phyloP scores from a whole-genome alignment of 2,113 vertebrate species.

The Eidolon helvum region DNA sequence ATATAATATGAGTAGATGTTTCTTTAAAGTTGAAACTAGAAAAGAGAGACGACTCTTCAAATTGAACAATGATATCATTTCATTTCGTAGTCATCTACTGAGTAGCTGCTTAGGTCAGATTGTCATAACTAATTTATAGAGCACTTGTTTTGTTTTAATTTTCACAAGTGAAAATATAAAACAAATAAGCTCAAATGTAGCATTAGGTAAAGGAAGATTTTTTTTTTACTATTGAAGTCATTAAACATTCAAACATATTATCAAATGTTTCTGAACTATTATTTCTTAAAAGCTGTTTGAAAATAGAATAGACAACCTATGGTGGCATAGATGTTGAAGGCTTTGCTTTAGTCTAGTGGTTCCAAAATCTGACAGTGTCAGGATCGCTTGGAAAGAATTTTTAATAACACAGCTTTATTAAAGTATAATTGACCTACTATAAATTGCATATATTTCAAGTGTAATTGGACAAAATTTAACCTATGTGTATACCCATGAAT shows the following conservation, averaged over 20 bases:
- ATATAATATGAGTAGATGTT: not conserved
- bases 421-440: not conserved
- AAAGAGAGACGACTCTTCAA: not conserved
- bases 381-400: not conserved
- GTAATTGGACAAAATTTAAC: not conserved
- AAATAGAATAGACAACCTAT: conserved; percentile 1
- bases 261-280: conserved; percentile 25
- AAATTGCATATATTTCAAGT: not conserved
- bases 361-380: conserved; percentile 32
- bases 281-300: conserved; percentile 45
- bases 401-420: not conserved
- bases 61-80: not conserved
- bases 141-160: conserved; percentile 33
- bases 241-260: not conserved
- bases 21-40: conserved; percentile 18
- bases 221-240: not conserved
- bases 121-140: not conserved
- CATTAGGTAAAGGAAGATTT: not conserved
- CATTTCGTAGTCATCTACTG: not conserved
- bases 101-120: not conserved
- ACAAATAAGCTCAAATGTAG: not conserved
- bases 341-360: conserved; percentile 9
- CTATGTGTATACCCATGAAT: not conserved
- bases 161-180: not conserved
- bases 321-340: not conserved